Conservation (phyloP, 1,140 invertebrate genomes). For the Drosophila pallidifrons region DNA sequence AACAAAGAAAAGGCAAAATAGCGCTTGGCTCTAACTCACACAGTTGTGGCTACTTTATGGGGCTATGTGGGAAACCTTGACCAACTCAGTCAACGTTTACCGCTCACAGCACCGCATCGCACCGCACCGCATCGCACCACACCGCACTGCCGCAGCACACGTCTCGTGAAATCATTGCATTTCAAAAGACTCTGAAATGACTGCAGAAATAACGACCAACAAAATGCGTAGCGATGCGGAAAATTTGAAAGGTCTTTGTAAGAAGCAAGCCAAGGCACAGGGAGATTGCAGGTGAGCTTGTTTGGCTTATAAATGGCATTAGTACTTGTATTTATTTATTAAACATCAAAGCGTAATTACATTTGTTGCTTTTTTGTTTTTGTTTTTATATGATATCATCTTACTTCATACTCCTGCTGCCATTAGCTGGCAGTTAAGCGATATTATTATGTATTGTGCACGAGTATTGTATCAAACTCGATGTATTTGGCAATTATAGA, state of each 20-base stretch:
- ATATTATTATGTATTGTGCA: not conserved
- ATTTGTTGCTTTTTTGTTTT: slow-evolving; percentile 1
- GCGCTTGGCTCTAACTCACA: slow-evolving; percentile 30
- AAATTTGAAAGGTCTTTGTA: slow-evolving; percentile 70
- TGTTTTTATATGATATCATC: slow-evolving; percentile 43
- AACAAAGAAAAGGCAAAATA: slow-evolving; percentile 39
- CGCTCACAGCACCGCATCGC: slow-evolving; percentile 26
- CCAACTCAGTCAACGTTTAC: slow-evolving; percentile 62
- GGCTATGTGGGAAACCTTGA: slow-evolving; percentile 70
- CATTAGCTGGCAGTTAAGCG: slow-evolving; percentile 2
- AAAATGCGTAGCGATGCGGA: slow-evolving; percentile 65
- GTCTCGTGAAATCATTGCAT: slow-evolving; percentile 64
- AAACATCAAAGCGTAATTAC: slow-evolving; percentile 42
- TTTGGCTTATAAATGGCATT: slow-evolving; percentile 32
- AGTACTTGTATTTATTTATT: slow-evolving; percentile 44
- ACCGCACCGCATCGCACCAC: slow-evolving; percentile 13
- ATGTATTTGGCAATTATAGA: slow-evolving; percentile 51
- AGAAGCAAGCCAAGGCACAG: slow-evolving; percentile 11
- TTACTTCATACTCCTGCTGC: slow-evolving; percentile 12
- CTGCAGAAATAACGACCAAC: slow-evolving; percentile 39
- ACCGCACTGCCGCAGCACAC: slow-evolving; percentile 26
- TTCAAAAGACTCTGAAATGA: slow-evolving; percentile 70
- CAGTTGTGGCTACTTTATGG: slow-evolving; percentile 52
- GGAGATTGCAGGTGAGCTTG: slow-evolving; percentile 33
- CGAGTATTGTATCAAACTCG: not conserved